Evolutionary conservation across 2,888 invertebrate genomes (phyloP).

Genomic region (Automeris io): DNA sequence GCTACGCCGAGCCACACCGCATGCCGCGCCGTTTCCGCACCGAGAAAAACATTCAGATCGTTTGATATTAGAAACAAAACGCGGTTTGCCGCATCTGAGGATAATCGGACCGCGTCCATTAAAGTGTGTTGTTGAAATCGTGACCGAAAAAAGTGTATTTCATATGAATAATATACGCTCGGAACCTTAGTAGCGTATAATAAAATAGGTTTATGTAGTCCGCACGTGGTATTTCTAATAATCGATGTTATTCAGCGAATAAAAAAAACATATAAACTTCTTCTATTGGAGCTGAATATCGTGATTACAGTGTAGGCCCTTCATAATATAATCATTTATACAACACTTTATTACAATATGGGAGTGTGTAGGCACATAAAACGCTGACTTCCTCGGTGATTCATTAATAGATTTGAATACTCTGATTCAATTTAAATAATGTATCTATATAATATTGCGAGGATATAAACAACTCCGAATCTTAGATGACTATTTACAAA

Average conservation of each 20-base stretch:
- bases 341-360: no score
- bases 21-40: slow-evolving; percentile 30
- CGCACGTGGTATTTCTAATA: background rate
- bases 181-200: slow-evolving; percentile 2
- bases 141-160: slow-evolving; percentile 3
- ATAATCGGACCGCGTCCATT: slow-evolving; percentile 13
- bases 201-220: background rate
- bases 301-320: no score
- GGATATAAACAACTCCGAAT: no score
- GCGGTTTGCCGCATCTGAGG: slow-evolving; percentile 10
- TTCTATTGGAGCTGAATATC: background rate
- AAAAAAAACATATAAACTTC: background rate
- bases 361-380: no score
- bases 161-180: background rate
- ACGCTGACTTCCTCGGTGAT: no score
- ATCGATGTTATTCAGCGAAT: background rate
- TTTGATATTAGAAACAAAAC: slow-evolving; percentile 43
- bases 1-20: no score
- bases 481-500: no score
- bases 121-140: slow-evolving; percentile 2
- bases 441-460: no score
- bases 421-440: no score
- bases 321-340: no score
- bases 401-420: no score
- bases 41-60: slow-evolving; percentile 45